Percentiles rank a stretch among this genome's conserved stretches.
phyloP scores from a whole-genome alignment of 1,140 invertebrate genomes.

The Halyomorpha halys region DNA sequence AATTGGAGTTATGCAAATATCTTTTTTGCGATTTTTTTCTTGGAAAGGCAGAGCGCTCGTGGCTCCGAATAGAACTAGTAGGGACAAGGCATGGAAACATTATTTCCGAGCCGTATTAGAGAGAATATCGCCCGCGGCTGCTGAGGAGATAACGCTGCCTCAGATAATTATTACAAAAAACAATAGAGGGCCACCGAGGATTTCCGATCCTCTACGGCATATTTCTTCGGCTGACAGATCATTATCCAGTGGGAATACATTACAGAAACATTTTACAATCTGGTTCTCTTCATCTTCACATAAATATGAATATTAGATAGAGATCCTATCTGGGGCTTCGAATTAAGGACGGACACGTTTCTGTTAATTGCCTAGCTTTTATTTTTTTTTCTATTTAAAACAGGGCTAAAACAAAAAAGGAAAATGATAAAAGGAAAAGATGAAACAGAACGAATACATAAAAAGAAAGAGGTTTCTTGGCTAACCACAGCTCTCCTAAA shows the following conservation, averaged over 20 bases:
- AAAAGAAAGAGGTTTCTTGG: background rate
- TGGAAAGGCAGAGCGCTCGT: no score
- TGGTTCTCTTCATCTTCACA: slow-evolving; percentile 10
- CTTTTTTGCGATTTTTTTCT: no score
- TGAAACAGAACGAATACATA: no score
- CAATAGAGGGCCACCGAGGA: background rate
- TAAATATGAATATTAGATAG: slow-evolving; percentile 19
- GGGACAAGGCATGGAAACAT: no score
- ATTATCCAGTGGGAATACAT: slow-evolving; percentile 17
- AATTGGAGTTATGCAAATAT: no score
- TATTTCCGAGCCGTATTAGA: no score
- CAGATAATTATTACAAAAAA: slow-evolving; percentile 11
- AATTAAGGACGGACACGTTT: slow-evolving; percentile 15
- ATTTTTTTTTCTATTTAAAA: background rate
- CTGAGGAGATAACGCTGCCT: no score
- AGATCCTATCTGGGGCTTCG: slow-evolving; percentile 6
- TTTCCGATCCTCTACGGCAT: background rate
- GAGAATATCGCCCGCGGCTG: no score
- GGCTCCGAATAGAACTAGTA: no score
- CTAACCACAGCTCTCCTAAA: no score
- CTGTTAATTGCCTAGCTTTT: background rate
- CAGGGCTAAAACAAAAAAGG: background rate
- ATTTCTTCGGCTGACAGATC: slow-evolving; percentile 14
- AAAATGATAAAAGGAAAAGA: slow-evolving; percentile 1
- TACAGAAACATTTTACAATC: slow-evolving; percentile 14